phyloP scores from a whole-genome alignment of 2,888 invertebrate species.

The Stenichneumon culpator region DNA sequence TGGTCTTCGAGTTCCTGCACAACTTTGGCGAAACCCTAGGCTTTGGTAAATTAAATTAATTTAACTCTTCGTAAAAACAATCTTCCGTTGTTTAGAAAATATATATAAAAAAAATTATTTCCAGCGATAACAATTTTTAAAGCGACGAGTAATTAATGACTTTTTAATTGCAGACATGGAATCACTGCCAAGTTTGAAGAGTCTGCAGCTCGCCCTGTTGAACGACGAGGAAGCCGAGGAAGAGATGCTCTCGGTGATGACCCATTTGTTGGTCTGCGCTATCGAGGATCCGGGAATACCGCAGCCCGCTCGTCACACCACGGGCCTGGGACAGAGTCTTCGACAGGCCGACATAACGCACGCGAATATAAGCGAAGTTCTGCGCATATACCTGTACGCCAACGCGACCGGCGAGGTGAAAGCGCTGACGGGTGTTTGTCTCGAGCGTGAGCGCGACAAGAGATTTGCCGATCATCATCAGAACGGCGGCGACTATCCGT shows the following conservation, averaged over 20 bases:
- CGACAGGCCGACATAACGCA: conserved; percentile 96
- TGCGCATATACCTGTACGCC: conserved; percentile 96
- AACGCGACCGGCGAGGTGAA: conserved; percentile 95
- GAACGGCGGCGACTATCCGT: conserved; percentile 89
- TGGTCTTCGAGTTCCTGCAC: conserved; percentile 98
- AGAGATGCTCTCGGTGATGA: conserved; percentile 94
- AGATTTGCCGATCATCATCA: conserved; percentile 94
- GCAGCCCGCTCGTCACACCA: conserved; percentile 95
- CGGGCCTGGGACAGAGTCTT: conserved; percentile 95
- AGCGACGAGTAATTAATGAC: background rate
- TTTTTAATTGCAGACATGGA: conserved; percentile 89
- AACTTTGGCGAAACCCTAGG: conserved; percentile 98
- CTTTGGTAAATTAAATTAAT: conserved; percentile 89
- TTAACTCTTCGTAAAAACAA: background rate
- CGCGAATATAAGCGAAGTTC: conserved; percentile 95
- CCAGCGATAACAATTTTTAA: background rate
- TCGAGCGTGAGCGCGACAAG: conserved; percentile 93
- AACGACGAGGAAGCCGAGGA: conserved; percentile 94
- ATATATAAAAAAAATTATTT: background rate
- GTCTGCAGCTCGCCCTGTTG: conserved; percentile 94
- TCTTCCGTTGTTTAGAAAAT: background rate
- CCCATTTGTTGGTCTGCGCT: conserved; percentile 95
- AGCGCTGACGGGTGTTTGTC: conserved; percentile 92
- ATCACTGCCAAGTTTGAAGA: conserved; percentile 93
- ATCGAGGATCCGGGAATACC: conserved; percentile 97